Percentiles rank a stretch among this genome's conserved stretches.
Conservation (phyloP, 1,140 invertebrate species). For the Branchinecta lynchi region DNA sequence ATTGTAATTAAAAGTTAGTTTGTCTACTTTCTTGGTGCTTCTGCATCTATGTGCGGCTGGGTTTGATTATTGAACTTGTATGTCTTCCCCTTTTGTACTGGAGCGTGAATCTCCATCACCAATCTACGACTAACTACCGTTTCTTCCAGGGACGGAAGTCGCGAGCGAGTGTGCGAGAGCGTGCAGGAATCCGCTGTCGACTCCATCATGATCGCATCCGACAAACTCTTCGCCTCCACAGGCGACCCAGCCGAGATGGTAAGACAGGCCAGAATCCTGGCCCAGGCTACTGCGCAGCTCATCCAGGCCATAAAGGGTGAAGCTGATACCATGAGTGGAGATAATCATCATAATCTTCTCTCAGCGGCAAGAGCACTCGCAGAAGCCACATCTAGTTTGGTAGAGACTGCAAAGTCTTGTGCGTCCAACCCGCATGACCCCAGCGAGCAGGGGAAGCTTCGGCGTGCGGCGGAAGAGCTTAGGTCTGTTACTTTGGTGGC, state of each 20-base stretch:
- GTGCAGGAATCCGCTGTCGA: constrained; percentile 69
- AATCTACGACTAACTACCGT: constrained; percentile 14
- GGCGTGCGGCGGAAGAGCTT: constrained; percentile 76
- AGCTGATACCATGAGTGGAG: constrained; percentile 72
- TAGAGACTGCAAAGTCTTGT: constrained; percentile 86
- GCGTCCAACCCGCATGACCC: constrained; percentile 68
- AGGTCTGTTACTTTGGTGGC: constrained; percentile 70
- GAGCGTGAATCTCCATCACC: constrained; percentile 29
- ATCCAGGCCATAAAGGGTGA: constrained; percentile 88
- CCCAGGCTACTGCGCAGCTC: constrained; percentile 53
- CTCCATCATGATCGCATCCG: constrained; percentile 74
- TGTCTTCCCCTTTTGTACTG: not conserved
- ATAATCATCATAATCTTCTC: constrained; percentile 70
- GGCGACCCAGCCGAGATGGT: constrained; percentile 87
- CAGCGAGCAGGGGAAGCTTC: constrained; percentile 62
- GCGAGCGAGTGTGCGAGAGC: constrained; percentile 37
- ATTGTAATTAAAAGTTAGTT: too few relatives aligned
- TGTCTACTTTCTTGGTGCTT: too few relatives aligned
- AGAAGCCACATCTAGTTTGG: constrained; percentile 88
- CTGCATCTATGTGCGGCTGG: too few relatives aligned
- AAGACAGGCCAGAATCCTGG: constrained; percentile 73
- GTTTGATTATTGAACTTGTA: too few relatives aligned
- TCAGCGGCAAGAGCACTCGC: constrained; percentile 84
- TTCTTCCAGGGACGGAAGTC: constrained; percentile 30
- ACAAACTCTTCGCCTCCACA: constrained; percentile 63